A percentile compares a stretch with the other conserved stretches of the same genome.
Evolutionary conservation across 2,888 invertebrate species (phyloP).

Genomic region (Belgica antarctica): DNA sequence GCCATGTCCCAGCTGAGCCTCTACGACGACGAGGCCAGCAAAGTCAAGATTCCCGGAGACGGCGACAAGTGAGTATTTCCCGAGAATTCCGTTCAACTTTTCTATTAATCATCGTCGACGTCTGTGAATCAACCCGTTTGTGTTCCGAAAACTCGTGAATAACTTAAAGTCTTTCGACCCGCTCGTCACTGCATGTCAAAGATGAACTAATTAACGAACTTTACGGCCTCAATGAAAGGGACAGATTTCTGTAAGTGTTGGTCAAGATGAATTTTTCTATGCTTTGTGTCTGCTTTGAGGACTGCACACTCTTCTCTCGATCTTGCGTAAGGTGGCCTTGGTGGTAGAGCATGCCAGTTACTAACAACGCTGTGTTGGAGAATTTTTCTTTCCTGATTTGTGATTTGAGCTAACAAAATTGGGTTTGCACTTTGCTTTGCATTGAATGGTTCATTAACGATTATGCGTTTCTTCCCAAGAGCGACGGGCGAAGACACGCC

Average conservation of each 20-base stretch:
- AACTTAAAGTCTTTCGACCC: neutral
- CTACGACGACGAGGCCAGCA: conserved; percentile 59
- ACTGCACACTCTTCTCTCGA: too few relatives aligned
- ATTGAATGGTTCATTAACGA: neutral
- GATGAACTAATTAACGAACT: conserved; percentile 33
- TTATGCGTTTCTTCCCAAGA: neutral
- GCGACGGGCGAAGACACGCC: conserved; percentile 28
- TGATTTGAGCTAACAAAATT: neutral
- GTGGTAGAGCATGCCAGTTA: neutral
- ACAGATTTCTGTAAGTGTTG: conserved; percentile 34
- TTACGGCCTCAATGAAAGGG: conserved; percentile 25
- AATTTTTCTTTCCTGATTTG: neutral
- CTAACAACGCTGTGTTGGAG: conserved; percentile 2
- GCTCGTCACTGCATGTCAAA: conserved; percentile 11
- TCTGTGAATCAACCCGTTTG: neutral
- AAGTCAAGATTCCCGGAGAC: too few relatives aligned
- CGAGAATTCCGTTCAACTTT: neutral
- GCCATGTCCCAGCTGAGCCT: conserved; percentile 62
- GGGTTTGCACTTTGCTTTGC: neutral
- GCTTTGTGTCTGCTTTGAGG: neutral
- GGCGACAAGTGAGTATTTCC: conserved; percentile 56
- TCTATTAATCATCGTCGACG: neutral
- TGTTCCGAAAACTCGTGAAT: neutral
- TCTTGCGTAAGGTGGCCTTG: neutral
- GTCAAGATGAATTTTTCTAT: neutral